phyloP scores from a whole-genome alignment of 2,113 vertebrate genomes.

The Atherinomorus stipes region DNA sequence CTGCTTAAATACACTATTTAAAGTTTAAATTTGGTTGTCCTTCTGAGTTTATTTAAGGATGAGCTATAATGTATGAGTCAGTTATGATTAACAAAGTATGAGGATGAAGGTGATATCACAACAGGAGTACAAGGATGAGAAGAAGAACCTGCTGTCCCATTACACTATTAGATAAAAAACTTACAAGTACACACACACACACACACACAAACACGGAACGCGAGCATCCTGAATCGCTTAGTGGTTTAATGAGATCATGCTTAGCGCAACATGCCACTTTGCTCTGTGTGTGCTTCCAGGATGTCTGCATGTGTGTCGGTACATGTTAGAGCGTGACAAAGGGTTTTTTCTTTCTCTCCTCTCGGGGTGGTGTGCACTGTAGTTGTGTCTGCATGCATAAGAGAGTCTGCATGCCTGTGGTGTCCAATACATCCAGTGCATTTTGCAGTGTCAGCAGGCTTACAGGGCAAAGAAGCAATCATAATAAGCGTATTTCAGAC shows the following conservation, averaged over 20 bases:
- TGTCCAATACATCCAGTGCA: constrained; percentile 4
- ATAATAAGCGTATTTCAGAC: constrained; percentile 62
- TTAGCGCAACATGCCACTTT: constrained; percentile 50
- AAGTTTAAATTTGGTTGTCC: too few species aligned
- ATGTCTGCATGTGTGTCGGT: constrained; percentile 9
- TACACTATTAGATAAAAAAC: neutral
- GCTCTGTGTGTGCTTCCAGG: neutral
- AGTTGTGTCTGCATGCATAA: constrained; percentile 21
- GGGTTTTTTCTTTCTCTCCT: constrained; percentile 5
- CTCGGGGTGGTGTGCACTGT: neutral
- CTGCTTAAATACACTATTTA: too few species aligned
- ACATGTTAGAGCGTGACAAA: constrained; percentile 20
- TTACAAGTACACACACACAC: constrained; percentile 3
- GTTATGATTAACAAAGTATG: too few species aligned
- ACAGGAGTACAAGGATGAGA: too few species aligned
- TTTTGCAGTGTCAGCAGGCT: constrained; percentile 61
- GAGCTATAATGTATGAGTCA: too few species aligned
- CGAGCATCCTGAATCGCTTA: constrained; percentile 62
- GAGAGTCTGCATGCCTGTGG: constrained; percentile 1
- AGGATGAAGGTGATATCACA: too few species aligned
- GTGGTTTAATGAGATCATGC: constrained; percentile 64
- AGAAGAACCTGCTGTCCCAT: too few species aligned
- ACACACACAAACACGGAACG: too few species aligned
- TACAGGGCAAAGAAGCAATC: constrained; percentile 42
- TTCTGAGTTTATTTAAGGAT: too few species aligned